These are phyloP conservation scores for Micrasema minimum DNA, from an alignment of 1,140 invertebrate genomes.

Conservation along the genomic window DNA sequence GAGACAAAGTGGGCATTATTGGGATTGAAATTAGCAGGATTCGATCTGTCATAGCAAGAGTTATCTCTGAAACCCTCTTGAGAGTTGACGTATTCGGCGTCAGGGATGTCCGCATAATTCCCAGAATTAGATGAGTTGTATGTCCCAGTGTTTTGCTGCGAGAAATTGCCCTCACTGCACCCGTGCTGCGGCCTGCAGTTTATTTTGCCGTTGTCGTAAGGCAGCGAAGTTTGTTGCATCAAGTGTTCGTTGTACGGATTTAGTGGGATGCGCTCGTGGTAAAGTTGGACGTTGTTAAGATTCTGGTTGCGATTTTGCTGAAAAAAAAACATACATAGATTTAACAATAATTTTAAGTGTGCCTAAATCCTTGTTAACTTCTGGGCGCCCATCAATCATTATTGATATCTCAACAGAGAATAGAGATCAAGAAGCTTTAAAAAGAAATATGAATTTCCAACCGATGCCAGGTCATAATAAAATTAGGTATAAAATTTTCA, in stretches of 20 bases:
- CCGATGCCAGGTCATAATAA: too few relatives aligned
- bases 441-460: too few relatives aligned
- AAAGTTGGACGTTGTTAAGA: slow-evolving; percentile 34
- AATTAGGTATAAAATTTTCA: too few relatives aligned
- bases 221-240: slow-evolving; percentile 43
- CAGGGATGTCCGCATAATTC: slow-evolving; percentile 51
- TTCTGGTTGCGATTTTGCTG: slow-evolving; percentile 49
- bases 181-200: slow-evolving; percentile 37
- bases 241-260: slow-evolving; percentile 48
- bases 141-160: slow-evolving; percentile 51
- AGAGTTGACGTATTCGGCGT: slow-evolving; percentile 44
- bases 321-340: slow-evolving; percentile 13
- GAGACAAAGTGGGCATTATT: slow-evolving; percentile 47
- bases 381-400: too few relatives aligned
- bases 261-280: slow-evolving; percentile 49
- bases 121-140: slow-evolving; percentile 54
- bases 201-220: slow-evolving; percentile 43
- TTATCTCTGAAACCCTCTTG: slow-evolving; percentile 46
- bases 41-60: slow-evolving; percentile 46
- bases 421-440: too few relatives aligned
- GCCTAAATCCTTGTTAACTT: too few relatives aligned
- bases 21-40: slow-evolving; percentile 27
- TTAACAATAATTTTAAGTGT: too few relatives aligned
- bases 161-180: slow-evolving; percentile 42
- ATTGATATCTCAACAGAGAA: too few relatives aligned